phyloP scores from a whole-genome alignment of 2,888 invertebrate species.

The Monopis laevigella region DNA sequence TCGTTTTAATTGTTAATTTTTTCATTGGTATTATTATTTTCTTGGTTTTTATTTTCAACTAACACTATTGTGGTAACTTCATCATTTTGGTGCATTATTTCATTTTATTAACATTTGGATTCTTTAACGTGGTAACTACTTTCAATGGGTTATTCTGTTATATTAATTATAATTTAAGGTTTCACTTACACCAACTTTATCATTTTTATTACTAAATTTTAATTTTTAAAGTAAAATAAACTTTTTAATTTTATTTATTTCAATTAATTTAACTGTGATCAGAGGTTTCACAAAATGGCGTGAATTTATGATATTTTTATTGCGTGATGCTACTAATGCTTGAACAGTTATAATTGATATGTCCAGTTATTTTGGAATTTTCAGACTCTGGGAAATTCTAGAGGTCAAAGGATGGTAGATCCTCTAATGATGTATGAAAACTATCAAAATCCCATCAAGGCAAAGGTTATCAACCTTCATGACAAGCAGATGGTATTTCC shows the following conservation, averaged over 20 bases:
- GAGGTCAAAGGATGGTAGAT: slow-evolving; percentile 73
- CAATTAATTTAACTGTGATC: too few species aligned
- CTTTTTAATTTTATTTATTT: too few species aligned
- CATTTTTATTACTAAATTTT: too few species aligned
- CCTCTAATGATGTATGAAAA: slow-evolving; percentile 51
- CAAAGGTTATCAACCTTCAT: slow-evolving; percentile 40
- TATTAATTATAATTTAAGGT: too few species aligned
- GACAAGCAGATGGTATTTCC: slow-evolving; percentile 52
- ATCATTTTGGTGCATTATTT: not conserved
- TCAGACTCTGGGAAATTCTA: slow-evolving; percentile 76
- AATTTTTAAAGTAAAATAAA: too few species aligned
- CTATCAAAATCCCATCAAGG: slow-evolving; percentile 39
- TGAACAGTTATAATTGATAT: slow-evolving; percentile 6
- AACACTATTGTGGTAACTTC: not conserved
- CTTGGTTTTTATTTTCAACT: too few species aligned
- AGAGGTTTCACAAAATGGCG: too few species aligned
- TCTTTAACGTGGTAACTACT: not conserved
- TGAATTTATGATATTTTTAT: too few species aligned
- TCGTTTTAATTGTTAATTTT: too few species aligned
- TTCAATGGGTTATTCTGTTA: not conserved
- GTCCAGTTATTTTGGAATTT: slow-evolving; percentile 83
- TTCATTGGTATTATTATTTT: too few species aligned
- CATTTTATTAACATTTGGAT: not conserved
- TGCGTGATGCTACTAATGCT: not conserved
- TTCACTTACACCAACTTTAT: too few species aligned